Base-by-base conservation (phyloP, 2,797 vertebrate genomes). In the Tapirus indicus region DNA sequence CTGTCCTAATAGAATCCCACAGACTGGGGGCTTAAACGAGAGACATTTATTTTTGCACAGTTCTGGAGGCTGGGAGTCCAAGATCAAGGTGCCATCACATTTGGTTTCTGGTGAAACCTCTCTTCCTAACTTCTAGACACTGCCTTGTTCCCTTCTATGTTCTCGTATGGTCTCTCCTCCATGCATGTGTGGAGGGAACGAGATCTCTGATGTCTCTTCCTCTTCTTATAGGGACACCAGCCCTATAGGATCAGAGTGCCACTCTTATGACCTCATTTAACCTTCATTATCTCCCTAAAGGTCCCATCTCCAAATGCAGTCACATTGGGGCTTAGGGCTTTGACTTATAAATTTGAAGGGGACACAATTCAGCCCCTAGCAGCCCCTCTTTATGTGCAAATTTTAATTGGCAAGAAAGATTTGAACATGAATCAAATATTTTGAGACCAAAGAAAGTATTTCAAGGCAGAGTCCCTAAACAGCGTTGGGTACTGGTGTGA, bases 341-440 rank as follows among this genome's bases (percentile, higher is more conserved):
- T 21, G 23, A 54, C n/a, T 12, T 11, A 52, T 1, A 16, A 23
- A 68, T 38, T 8, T 54, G 17, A 25, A 88, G 11, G 2, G 20
- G 11, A 66, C 27, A 56, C 12, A 54, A 44, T 64, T 75, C 21
- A 8, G 38, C 18, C 38, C 18, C 9, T 11, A 54, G 69, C 52
- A 78, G 2, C 13, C 38, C 60, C 13, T 71, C n/a, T 83, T 54
- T 14, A n/a, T 6, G 13, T n/a, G 17, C 17, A 60, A 86, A 68
- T 88, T 44, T 64, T 94, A 85, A n/a, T 47, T n/a, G 77, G 32
- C 49, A 88, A 64, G 18, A 91, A 83, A 84, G 38, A 75, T 5
- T 35, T 17, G 16, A 87, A 69, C 69, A 35, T 20, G 21, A 85
- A 88, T 44, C 27, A 92, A 66, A 79, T 0, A 49, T 88, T 80